Base-by-base conservation (phyloP, 2,113 vertebrate species). In the Cebidichthys violaceus region DNA sequence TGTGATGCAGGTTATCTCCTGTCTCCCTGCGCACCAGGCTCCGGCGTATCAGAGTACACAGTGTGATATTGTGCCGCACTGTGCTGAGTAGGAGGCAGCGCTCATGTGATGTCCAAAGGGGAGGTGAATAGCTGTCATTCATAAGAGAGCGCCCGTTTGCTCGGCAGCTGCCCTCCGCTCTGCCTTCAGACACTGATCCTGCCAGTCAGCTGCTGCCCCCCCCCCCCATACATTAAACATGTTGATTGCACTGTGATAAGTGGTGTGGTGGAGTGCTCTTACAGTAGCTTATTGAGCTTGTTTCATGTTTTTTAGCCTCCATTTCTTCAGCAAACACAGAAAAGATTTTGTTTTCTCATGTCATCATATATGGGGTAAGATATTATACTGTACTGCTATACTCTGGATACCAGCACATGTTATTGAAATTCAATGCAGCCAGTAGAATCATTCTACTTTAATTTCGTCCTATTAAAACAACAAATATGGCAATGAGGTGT, bases 121-220 rank as follows among this genome's bases (percentile, higher is more conserved):
- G 86, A 77, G 89, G 81, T 92, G 92, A 94, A 94, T 92, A 47
- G 90, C 78, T 85, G 87, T 91, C 92, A 92, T 93, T 94, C 91
- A 93, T 79, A 39, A 43, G 82, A 62, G 62, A 65, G 80, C 6
- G 67, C 15, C 84, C 76, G 52, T 79, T 91, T 85, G 81, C 83
- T 67, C 47, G 50, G 72, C 91, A 90, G 90, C 91, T 92, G 90
- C 77, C 88, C 86, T 31, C 77, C n/a, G 50, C 75, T 76, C 61
- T 57, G 82, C 84, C 86, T 88, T 83, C 82, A 87, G 79, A 84
- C 83, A 67, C 62, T 47, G 81, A 89, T 86, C 77, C 84, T 59
- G 84, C 52, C 73, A 39, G 77, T 91, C 93, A 92, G 93, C 91
- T 91, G 90, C 85, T 69, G 68, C 57, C 41, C 24, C 6, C 59